Percentiles rank a stretch among this genome's conserved stretches.
phyloP scores from a whole-genome alignment of 2,888 invertebrate genomes.

The Xestia rhomboidea region DNA sequence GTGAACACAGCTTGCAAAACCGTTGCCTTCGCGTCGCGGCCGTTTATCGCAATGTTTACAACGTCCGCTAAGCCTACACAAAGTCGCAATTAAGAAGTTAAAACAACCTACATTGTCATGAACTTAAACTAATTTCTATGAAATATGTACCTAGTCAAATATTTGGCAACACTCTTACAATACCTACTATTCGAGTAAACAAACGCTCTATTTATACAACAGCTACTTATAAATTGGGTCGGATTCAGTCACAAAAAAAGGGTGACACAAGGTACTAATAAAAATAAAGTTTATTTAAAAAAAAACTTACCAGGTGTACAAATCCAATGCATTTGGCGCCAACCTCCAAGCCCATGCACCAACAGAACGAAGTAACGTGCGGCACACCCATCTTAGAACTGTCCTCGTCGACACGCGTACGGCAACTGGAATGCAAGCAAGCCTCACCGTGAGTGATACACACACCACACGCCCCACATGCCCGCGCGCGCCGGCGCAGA shows the following conservation, averaged over 20 bases:
- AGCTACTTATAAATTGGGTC: background rate
- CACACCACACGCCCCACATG: background rate
- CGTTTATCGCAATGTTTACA: slow-evolving; percentile 27
- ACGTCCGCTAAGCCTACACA: background rate
- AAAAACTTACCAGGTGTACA: slow-evolving; percentile 79
- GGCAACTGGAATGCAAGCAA: slow-evolving; percentile 69
- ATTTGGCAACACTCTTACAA: slow-evolving; percentile 17
- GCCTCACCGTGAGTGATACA: slow-evolving; percentile 23
- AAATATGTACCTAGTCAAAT: background rate
- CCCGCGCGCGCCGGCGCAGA: slow-evolving; percentile 6
- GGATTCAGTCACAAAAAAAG: background rate
- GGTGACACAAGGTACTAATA: background rate
- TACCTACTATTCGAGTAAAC: slow-evolving; percentile 23
- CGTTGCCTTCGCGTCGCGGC: background rate
- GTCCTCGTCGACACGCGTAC: slow-evolving; percentile 56
- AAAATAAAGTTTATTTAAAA: slow-evolving; percentile 3
- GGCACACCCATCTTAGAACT: slow-evolving; percentile 79
- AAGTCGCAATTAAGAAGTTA: background rate
- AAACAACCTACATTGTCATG: slow-evolving; percentile 4
- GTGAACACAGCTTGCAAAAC: background rate
- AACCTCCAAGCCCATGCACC: slow-evolving; percentile 84
- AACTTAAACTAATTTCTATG: background rate
- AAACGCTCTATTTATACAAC: slow-evolving; percentile 28
- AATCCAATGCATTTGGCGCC: slow-evolving; percentile 80
- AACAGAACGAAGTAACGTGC: slow-evolving; percentile 84